A percentile compares a stretch with the other conserved stretches of the same genome.
Conservation (phyloP, 2,113 vertebrate genomes). For the Thermophis baileyi region DNA sequence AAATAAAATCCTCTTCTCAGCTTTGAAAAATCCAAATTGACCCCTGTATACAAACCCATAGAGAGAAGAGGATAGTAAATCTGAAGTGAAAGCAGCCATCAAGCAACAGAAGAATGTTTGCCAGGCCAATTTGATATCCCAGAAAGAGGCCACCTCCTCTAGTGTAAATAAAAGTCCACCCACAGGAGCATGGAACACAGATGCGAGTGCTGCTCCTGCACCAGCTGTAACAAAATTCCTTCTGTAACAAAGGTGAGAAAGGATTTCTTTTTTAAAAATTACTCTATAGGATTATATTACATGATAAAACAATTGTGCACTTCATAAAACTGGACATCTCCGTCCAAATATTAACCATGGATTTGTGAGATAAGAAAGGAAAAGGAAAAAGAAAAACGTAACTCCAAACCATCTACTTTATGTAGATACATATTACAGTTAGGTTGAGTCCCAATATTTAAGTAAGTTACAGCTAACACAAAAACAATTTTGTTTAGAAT, state of each 20-base stretch:
- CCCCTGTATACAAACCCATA: constrained; percentile 40
- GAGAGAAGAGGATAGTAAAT: constrained; percentile 54
- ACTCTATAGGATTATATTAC: neutral
- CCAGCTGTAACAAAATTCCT: constrained; percentile 45
- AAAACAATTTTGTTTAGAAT: neutral
- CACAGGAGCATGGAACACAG: constrained; percentile 21
- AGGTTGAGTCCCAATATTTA: neutral
- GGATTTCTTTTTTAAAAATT: neutral
- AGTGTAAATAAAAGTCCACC: constrained; percentile 42
- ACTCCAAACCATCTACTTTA: neutral
- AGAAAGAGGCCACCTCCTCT: constrained; percentile 55
- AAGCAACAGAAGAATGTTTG: constrained; percentile 62
- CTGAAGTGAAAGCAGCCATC: constrained; percentile 43
- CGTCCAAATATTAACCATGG: neutral
- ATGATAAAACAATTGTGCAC: neutral
- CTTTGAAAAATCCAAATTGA: constrained; percentile 61
- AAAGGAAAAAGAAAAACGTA: neutral
- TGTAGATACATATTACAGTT: neutral
- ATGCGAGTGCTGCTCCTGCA: constrained; percentile 30
- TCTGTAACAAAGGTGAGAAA: constrained; percentile 21
- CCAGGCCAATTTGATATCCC: constrained; percentile 55
- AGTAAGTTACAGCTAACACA: neutral
- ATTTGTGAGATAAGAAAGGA: neutral
- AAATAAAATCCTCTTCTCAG: constrained; percentile 51
- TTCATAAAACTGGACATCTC: neutral